Evolutionary conservation across 2,888 invertebrate species (phyloP).

Genomic region (Agrotis ipsilon): DNA sequence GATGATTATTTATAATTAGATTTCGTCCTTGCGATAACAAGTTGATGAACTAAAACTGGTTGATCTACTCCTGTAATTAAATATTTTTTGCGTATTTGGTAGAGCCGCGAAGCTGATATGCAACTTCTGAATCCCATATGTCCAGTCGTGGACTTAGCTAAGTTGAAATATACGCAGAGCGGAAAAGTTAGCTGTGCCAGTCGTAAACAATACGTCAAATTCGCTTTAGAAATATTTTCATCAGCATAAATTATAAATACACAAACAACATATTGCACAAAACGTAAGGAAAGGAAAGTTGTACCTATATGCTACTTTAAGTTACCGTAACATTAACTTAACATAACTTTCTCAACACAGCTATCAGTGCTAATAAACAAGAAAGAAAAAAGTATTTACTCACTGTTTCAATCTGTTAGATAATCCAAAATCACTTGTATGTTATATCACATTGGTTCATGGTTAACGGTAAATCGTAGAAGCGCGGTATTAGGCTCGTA

Average conservation of each 20-base stretch:
- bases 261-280: constrained; percentile 6
- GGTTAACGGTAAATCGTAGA: constrained; percentile 60
- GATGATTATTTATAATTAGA: not conserved
- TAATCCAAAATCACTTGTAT: constrained; percentile 53
- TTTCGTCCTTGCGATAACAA: constrained; percentile 1
- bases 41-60: not conserved
- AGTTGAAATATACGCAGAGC: constrained; percentile 20
- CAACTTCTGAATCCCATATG: not conserved
- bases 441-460: constrained; percentile 45
- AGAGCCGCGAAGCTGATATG: not conserved
- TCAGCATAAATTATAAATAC: not conserved
- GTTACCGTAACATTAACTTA: constrained; percentile 27
- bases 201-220: not conserved
- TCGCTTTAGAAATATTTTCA: constrained; percentile 12
- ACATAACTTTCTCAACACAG: not conserved
- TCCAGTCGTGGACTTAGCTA: no score
- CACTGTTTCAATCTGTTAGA: constrained; percentile 47
- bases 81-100: not conserved
- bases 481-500: constrained; percentile 45
- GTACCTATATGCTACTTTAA: constrained; percentile 9
- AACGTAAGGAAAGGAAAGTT: constrained; percentile 8
- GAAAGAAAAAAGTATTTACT: constrained; percentile 30
- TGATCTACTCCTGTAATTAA: not conserved
- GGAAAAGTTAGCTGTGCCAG: not conserved
- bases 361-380: not conserved